Evolutionary conservation across 2,888 invertebrate genomes (phyloP).

Genomic region (Trachelus troglodyta): DNA sequence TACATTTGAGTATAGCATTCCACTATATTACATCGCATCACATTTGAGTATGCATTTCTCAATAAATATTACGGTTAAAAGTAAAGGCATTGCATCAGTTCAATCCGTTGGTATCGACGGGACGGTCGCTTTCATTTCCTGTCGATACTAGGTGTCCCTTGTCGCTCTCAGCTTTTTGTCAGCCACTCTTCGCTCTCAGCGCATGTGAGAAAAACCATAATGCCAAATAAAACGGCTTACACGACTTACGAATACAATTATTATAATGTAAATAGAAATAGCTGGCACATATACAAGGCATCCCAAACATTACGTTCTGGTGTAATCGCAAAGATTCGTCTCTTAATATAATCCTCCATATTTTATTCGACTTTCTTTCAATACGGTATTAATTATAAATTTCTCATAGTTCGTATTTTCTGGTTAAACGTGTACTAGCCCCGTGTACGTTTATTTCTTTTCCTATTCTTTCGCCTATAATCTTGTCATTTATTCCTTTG

Average conservation of each 20-base stretch:
- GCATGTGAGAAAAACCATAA: background rate
- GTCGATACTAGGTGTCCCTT: background rate
- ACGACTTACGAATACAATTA: slow-evolving; percentile 47
- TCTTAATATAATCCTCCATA: slow-evolving; percentile 10
- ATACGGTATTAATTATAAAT: background rate
- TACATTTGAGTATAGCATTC: background rate
- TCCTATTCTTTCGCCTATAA: background rate
- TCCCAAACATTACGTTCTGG: slow-evolving; percentile 54
- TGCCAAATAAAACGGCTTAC: slow-evolving; percentile 25
- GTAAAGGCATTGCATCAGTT: background rate
- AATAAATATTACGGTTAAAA: background rate
- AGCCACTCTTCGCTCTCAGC: background rate
- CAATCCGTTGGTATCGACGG: background rate
- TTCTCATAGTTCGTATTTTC: background rate
- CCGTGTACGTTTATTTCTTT: background rate
- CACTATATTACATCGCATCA: slow-evolving; percentile 3
- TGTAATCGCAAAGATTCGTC: slow-evolving; percentile 1
- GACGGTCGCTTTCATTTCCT: background rate
- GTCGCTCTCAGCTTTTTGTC: background rate
- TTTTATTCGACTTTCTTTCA: slow-evolving; percentile 12
- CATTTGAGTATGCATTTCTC: slow-evolving; percentile 17
- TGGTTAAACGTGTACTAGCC: background rate
- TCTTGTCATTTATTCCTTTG: background rate
- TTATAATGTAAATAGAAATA: slow-evolving; percentile 56
- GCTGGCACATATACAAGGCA: slow-evolving; percentile 63